Evolutionary conservation across 2,888 invertebrate species (phyloP).

Genomic region (Cheilosia vernalis): DNA sequence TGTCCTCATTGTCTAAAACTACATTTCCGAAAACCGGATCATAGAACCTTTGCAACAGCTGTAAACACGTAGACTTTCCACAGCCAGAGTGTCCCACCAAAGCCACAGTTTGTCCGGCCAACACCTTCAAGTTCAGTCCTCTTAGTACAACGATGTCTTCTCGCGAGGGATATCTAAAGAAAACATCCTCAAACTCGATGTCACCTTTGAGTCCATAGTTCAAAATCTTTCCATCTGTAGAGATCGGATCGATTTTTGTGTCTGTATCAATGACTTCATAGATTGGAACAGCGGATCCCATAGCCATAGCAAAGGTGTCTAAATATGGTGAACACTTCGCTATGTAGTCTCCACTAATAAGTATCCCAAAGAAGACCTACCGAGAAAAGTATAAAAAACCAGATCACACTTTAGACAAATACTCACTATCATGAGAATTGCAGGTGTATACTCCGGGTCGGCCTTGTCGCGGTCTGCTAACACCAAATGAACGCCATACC

Average conservation of each 20-base stretch:
- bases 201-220: constrained; percentile 85
- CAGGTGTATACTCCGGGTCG: constrained; percentile 87
- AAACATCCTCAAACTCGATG: constrained; percentile 88
- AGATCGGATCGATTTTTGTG: constrained; percentile 89
- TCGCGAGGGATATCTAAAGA: constrained; percentile 89
- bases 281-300: constrained; percentile 89
- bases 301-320: constrained; percentile 88
- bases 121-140: constrained; percentile 86
- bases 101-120: constrained; percentile 88
- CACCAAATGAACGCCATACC: constrained; percentile 90
- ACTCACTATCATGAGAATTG: constrained; percentile 88
- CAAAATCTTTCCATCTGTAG: constrained; percentile 86
- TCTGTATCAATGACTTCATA: constrained; percentile 89
- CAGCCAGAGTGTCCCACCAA: constrained; percentile 90
- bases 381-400: constrained; percentile 13
- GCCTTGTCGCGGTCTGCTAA: constrained; percentile 85
- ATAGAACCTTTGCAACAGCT: constrained; percentile 87
- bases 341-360: constrained; percentile 90
- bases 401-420: background rate
- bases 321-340: constrained; percentile 89
- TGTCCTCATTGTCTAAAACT: constrained; percentile 85
- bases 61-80: constrained; percentile 92
- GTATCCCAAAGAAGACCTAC: constrained; percentile 87
- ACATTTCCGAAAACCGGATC: constrained; percentile 86
- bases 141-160: constrained; percentile 88